Evolutionary conservation across 2,888 invertebrate genomes (phyloP).

Genomic region (Eupithecia pulchellata): DNA sequence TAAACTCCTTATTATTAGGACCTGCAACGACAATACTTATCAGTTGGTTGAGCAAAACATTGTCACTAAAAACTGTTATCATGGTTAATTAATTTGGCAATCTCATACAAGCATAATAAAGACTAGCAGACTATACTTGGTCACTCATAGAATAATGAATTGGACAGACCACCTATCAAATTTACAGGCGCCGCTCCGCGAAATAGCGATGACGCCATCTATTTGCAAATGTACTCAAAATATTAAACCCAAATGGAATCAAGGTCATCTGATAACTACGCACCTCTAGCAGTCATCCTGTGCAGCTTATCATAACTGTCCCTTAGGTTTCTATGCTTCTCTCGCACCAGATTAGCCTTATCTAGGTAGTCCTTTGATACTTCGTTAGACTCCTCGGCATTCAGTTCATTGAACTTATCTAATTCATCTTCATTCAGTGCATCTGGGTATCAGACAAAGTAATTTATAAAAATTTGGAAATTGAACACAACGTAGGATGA

Average conservation of each 20-base stretch:
- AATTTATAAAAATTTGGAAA: not conserved
- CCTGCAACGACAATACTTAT: conserved; percentile 57
- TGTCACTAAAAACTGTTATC: not conserved
- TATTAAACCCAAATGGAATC: not conserved
- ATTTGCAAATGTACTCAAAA: not conserved
- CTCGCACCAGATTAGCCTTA: conserved; percentile 89
- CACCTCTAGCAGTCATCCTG: conserved; percentile 89
- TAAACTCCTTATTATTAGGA: conserved; percentile 93
- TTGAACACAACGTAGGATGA: not conserved
- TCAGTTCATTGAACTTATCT: conserved; percentile 89
- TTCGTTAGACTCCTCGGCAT: conserved; percentile 83
- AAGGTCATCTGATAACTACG: not conserved
- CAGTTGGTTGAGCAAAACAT: not conserved
- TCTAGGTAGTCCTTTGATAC: conserved; percentile 87
- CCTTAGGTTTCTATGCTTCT: conserved; percentile 90
- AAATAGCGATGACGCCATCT: not conserved
- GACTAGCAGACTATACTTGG: no score
- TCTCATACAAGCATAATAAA: no score
- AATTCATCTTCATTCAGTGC: conserved; percentile 90
- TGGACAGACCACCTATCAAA: not conserved
- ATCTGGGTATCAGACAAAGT: conserved; percentile 77
- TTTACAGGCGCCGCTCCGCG: not conserved
- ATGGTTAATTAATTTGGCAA: not conserved
- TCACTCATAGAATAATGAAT: no score
- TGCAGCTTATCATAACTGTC: conserved; percentile 92